A percentile compares a stretch with the other conserved stretches of the same genome.
phyloP scores from a whole-genome alignment of 1,140 invertebrate genomes.

The Ptiloglossa arizonensis region DNA sequence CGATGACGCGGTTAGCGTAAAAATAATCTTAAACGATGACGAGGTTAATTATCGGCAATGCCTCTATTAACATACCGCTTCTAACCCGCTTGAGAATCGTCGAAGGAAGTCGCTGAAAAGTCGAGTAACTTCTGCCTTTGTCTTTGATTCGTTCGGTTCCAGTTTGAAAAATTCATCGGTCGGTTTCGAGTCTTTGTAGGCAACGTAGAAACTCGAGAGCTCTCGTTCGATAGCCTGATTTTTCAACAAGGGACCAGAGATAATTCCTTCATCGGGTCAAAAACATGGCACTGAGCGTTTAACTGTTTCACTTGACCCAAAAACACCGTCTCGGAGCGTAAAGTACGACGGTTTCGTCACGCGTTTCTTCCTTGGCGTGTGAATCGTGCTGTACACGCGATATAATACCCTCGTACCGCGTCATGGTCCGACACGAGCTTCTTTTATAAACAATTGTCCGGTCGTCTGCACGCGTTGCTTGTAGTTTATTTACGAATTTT shows the following conservation, averaged over 20 bases:
- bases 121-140: neutral
- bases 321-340: slow-evolving; percentile 32
- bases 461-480: neutral
- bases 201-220: neutral
- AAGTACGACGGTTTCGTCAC: slow-evolving; percentile 41
- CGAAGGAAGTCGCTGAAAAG: neutral
- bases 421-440: slow-evolving; percentile 12
- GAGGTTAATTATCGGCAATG: slow-evolving; percentile 27
- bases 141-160: neutral
- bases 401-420: neutral
- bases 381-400: slow-evolving; percentile 7
- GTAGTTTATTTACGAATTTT: neutral
- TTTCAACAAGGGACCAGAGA: neutral
- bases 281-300: slow-evolving; percentile 24
- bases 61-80: neutral
- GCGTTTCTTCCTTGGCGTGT: slow-evolving; percentile 30
- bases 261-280: neutral
- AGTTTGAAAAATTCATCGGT: neutral
- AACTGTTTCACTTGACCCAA: slow-evolving; percentile 53
- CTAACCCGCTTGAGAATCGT: neutral
- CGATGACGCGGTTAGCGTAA: neutral
- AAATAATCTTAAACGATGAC: slow-evolving; percentile 1
- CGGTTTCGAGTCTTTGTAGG: too few species aligned
- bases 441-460: slow-evolving; percentile 11
- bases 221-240: slow-evolving; percentile 12